Evolutionary conservation across 2,888 invertebrate genomes (phyloP).

Genomic region (Eudemis profundana): DNA sequence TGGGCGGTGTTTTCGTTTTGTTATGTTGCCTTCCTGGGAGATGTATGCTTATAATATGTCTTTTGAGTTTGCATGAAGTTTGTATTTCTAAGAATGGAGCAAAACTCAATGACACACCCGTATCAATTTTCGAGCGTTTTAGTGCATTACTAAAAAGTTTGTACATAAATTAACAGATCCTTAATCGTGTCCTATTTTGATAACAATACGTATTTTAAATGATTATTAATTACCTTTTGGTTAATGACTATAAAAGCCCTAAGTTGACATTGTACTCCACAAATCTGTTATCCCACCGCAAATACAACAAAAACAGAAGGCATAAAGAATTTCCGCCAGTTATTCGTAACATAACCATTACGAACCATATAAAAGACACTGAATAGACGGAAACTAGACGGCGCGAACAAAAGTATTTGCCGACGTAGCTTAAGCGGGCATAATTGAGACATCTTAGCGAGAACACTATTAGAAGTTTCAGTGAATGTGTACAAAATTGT

Average conservation of each 20-base stretch:
- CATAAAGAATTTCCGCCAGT: slow-evolving; percentile 21
- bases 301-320: slow-evolving; percentile 16
- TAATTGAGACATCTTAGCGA: slow-evolving; percentile 63
- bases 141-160: too few relatives aligned
- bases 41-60: too few relatives aligned
- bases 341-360: slow-evolving; percentile 38
- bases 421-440: slow-evolving; percentile 52
- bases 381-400: slow-evolving; percentile 48
- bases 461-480: slow-evolving; percentile 58
- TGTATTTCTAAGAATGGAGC: too few relatives aligned
- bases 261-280: background rate
- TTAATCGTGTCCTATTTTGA: too few relatives aligned
- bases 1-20: slow-evolving; percentile 14
- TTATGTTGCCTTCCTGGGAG: too few relatives aligned
- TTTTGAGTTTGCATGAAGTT: too few relatives aligned
- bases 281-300: slow-evolving; percentile 1
- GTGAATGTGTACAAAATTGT: slow-evolving; percentile 57
- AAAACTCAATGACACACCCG: too few relatives aligned
- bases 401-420: slow-evolving; percentile 58
- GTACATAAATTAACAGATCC: too few relatives aligned
- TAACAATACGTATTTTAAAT: too few relatives aligned
- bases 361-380: slow-evolving; percentile 35
- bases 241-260: background rate
- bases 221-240: too few relatives aligned
- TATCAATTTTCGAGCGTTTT: too few relatives aligned